Base-by-base conservation (phyloP, 2,113 vertebrate genomes). In the Andinoacara biseriatus region DNA sequence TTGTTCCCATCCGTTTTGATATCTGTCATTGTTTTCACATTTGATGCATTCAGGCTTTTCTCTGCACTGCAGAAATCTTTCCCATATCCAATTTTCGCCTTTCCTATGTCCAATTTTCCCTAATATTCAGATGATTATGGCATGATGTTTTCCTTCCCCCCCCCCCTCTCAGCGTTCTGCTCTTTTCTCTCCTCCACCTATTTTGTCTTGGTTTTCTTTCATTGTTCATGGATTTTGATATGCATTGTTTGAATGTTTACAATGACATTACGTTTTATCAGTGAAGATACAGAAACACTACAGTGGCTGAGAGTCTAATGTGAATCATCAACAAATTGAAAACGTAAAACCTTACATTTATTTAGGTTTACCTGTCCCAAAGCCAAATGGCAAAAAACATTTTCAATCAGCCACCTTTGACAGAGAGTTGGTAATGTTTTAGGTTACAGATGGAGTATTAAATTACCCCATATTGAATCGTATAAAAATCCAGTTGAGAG, bases 381-480 rank as follows among this genome's bases (percentile, higher is more conserved):
- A 85, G 87, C 80, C 83, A 91, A 93, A 89, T 78, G 87, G 81
- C 69, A 67, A 86, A 90, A 89, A 86, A 65, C 77, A 87, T 92
- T 91, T 93, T 91, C 92, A 92, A 88, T 91, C 85, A 89, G 88
- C 74, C 78, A 87, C 61, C 85, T 83, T 86, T 93, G 93, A 94
- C 91, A 89, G 94, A 92, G 90, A 92, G 88, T 83, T 89, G 83
- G 58, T 84, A 31, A 88, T 85, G 83, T 91, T 92, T 94, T 90
- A 89, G 81, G 87, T 88, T 83, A 82, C 84, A 72, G 81, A 83
- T 82, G 87, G 86, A 90, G 92, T 93, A 95, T 95, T 94, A 90
- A 95, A 95, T 96, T 94, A 93, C 91, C 83, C 86, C 89, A 74
- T 93, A 95, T 87, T 92, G 95, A 92, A 93, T 94, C 87, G 88